A percentile compares a stretch with the other conserved stretches of the same genome.
phyloP scores from a whole-genome alignment of 2,113 vertebrate species.

The Trichomycterus rosablanca region DNA sequence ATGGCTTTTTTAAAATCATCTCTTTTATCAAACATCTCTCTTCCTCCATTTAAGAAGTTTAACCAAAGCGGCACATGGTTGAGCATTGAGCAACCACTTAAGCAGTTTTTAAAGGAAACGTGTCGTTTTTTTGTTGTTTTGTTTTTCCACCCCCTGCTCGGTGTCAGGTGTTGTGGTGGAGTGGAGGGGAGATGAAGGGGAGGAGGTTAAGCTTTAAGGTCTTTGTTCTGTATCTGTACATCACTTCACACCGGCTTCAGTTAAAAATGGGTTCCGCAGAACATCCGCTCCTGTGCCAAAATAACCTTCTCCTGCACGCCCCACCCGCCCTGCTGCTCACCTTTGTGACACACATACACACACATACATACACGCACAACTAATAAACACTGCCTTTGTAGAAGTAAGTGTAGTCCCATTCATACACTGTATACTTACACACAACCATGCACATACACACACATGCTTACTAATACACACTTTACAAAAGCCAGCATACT shows the following conservation, averaged over 20 bases:
- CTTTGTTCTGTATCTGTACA: slow-evolving; percentile 69
- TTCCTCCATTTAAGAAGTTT: slow-evolving; percentile 43
- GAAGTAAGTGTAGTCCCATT: no score
- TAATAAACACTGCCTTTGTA: no score
- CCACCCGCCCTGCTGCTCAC: slow-evolving; percentile 27
- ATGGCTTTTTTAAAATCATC: slow-evolving; percentile 42
- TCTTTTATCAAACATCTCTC: slow-evolving; percentile 43
- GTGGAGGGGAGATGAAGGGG: slow-evolving; percentile 22
- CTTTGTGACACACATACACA: slow-evolving; percentile 29
- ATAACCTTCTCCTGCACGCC: slow-evolving; percentile 53
- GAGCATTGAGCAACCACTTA: slow-evolving; percentile 43
- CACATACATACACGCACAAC: slow-evolving; percentile 5
- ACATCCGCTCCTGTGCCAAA: slow-evolving; percentile 69
- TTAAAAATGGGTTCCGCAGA: slow-evolving; percentile 74
- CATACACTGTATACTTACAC: no score
- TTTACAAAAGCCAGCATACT: no score
- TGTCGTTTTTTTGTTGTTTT: slow-evolving; percentile 25
- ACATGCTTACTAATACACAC: no score
- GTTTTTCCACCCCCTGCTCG: slow-evolving; percentile 7
- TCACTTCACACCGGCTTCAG: slow-evolving; percentile 74
- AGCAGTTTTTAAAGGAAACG: slow-evolving; percentile 44
- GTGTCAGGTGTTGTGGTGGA: slow-evolving; percentile 46
- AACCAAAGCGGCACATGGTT: slow-evolving; percentile 42
- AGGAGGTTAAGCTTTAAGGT: slow-evolving; percentile 49
- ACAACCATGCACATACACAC: neutral